These are phyloP conservation scores for Anniella stebbinsi DNA, from an alignment of 2,797 vertebrate genomes.

Conservation along the genomic window DNA sequence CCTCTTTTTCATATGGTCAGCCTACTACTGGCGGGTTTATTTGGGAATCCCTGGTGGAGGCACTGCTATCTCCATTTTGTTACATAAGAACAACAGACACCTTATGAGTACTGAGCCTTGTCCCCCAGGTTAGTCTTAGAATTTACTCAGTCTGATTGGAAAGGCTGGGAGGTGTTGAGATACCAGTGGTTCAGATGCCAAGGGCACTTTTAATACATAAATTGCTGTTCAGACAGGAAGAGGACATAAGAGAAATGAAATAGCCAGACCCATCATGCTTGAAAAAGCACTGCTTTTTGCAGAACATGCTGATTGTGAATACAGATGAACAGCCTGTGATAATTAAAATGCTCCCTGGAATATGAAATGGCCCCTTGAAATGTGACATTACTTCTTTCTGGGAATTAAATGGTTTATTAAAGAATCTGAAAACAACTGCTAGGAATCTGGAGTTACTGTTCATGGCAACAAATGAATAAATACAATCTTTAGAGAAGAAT, in stretches of 20 bases:
- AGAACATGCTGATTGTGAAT: constrained; percentile 32
- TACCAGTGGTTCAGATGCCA: constrained; percentile 23
- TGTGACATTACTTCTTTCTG: constrained; percentile 1
- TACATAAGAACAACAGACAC: background rate
- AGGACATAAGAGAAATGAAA: constrained; percentile 27
- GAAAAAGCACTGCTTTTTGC: constrained; percentile 37
- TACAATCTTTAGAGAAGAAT: constrained; percentile 12
- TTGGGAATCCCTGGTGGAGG: too few relatives aligned
- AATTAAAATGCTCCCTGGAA: constrained; percentile 38
- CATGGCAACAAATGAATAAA: background rate
- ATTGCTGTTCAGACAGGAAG: constrained; percentile 27
- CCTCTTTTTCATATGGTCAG: too few relatives aligned
- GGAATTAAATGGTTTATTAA: constrained; percentile 34
- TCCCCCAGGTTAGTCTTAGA: constrained; percentile 12
- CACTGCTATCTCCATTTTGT: too few relatives aligned
- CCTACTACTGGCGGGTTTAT: too few relatives aligned
- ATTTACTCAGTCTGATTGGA: constrained; percentile 27
- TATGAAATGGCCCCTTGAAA: constrained; percentile 27
- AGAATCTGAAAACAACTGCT: constrained; percentile 18
- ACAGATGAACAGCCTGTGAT: constrained; percentile 7
- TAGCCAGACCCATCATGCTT: background rate
- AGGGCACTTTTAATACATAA: constrained; percentile 47
- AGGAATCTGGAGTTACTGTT: constrained; percentile 8
- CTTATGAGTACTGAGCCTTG: background rate
- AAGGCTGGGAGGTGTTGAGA: constrained; percentile 7